Evolutionary conservation across 2,113 vertebrate genomes (phyloP), one percentile per base, ranked within the genome.

Genomic region (Dendrocopos noguchii): DNA sequence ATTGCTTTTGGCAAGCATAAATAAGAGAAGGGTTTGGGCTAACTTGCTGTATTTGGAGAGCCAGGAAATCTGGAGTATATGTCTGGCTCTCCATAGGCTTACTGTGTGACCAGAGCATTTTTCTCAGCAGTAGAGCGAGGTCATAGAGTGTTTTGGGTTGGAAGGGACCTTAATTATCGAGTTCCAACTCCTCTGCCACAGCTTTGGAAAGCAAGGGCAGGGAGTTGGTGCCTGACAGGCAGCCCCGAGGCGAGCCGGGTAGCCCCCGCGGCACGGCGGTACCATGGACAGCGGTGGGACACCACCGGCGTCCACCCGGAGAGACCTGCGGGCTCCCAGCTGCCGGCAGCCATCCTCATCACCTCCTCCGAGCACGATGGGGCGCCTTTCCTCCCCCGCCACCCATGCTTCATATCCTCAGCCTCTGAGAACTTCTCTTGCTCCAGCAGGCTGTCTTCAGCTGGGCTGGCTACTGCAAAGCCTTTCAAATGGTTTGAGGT

Each of bases 211-310:
- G 12, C 1, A 1, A 8, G 21, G 18, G 44, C 7, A 6, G 34
- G 7, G 22, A 6, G n/a, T 12, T 2, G 3, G 12, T 8, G 91
- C 52, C 39, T 13, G 0, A 1, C 12, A 9, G 21, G 10, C 44
- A 16, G 65, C 79, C 77, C 84, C 12, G 20, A 14, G 60, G 70
- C 34, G 55, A 21, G 9, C 33, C 3, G 9, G 25, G 47, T 52
- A 19, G 34, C 66, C 77, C 76, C 42, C 10, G 6, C 15, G 9
- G 80, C 28, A 8, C 57, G 20, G 42, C 42, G 42, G 42, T 44
- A 96, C 95, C 95, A 84, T 96, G 95, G 95, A 96, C 94, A 96
- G 95, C 95, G 74, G 33, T 80, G 91, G 73, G 73, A 56, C 25
- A 3, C 31, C 18, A 2, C 12, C 9, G 4, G 12, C 39, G 27